Percentiles rank a stretch among this genome's conserved stretches.
These are phyloP conservation scores for Zaprionus africanus DNA, from an alignment of 1,140 invertebrate species.

Conservation along the genomic window DNA sequence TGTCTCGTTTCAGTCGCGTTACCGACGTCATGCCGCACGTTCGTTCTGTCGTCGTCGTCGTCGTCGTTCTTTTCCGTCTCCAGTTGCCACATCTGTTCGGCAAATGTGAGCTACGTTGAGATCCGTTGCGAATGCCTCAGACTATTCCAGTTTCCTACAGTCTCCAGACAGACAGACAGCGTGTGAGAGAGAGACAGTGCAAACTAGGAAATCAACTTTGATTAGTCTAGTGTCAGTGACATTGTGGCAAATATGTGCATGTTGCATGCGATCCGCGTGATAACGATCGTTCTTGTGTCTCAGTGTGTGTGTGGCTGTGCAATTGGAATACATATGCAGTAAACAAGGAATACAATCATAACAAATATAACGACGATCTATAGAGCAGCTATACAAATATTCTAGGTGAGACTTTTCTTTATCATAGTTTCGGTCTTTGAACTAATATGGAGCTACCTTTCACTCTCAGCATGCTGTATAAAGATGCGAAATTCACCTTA, in stretches of 20 bases:
- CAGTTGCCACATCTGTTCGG: slow-evolving; percentile 35
- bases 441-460: not conserved
- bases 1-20: slow-evolving; percentile 78
- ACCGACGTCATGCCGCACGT: slow-evolving; percentile 82
- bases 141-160: slow-evolving; percentile 40
- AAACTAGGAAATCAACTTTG: slow-evolving; percentile 3
- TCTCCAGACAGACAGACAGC: slow-evolving; percentile 5
- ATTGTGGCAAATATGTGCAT: not conserved
- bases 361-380: not conserved
- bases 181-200: not conserved
- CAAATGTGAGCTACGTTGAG: slow-evolving; percentile 20
- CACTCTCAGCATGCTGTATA: not conserved
- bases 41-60: slow-evolving; percentile 38
- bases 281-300: not conserved
- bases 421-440: not conserved
- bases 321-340: not conserved
- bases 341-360: not conserved
- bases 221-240: not conserved
- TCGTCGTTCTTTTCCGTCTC: slow-evolving; percentile 15
- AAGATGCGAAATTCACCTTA: not conserved
- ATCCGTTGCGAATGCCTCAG: slow-evolving; percentile 23
- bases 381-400: too few relatives aligned
- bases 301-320: not conserved
- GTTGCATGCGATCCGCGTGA: not conserved
- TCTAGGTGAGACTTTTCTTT: too few relatives aligned